These are phyloP conservation scores for Herpailurus yagouaroundi DNA, from an alignment of 2,113 vertebrate genomes.

Conservation along the genomic window DNA sequence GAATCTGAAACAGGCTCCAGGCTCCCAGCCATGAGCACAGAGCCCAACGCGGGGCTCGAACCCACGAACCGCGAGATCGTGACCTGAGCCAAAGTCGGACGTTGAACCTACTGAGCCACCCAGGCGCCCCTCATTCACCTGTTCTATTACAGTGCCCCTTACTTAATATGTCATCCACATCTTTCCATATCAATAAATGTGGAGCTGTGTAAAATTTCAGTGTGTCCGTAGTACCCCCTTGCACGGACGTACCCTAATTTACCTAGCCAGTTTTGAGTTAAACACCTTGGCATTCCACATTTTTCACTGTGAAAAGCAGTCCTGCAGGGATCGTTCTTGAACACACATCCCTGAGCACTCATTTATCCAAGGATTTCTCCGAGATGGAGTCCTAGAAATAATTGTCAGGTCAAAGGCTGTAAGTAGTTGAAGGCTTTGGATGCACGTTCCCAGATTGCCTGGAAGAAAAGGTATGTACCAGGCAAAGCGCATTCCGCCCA, in stretches of 20 bases:
- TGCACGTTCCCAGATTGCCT: too few species aligned
- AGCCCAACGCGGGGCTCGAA: too few species aligned
- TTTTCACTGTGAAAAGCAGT: neutral
- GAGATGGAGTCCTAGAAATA: neutral
- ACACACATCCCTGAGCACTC: neutral
- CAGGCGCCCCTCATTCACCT: too few species aligned
- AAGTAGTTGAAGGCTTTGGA: neutral
- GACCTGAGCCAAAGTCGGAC: too few species aligned
- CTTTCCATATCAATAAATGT: neutral
- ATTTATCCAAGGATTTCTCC: neutral
- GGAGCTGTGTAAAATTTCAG: neutral
- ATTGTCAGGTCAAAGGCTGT: neutral
- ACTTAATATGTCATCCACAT: neutral
- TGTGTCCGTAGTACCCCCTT: neutral
- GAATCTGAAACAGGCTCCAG: too few species aligned
- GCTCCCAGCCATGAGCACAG: too few species aligned
- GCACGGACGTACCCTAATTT: neutral
- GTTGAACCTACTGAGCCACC: too few species aligned
- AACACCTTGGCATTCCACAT: neutral
- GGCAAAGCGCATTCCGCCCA: accelerated
- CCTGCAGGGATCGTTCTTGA: neutral
- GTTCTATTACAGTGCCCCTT: neutral
- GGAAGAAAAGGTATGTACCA: neutral
- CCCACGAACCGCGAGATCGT: too few species aligned
- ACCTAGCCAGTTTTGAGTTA: neutral